Percentiles rank a stretch among this genome's conserved stretches.
These are phyloP conservation scores for Netelia inedita DNA, from an alignment of 2,888 invertebrate genomes.

Conservation along the genomic window DNA sequence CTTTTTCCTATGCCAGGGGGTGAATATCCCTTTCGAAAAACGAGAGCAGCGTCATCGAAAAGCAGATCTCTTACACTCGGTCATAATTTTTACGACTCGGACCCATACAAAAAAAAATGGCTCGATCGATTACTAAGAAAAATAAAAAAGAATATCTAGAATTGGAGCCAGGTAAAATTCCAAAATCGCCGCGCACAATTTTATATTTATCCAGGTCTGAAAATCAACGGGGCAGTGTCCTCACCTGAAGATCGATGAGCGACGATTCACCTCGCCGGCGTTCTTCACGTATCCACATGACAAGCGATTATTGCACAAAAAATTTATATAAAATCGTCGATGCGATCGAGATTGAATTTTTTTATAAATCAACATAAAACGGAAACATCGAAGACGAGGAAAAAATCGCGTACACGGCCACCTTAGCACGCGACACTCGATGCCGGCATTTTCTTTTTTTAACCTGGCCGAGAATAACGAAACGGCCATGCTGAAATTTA, in stretches of 20 bases:
- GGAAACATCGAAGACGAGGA: not conserved
- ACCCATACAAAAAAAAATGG: not conserved
- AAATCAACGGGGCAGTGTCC: not conserved
- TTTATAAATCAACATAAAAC: slow-evolving; percentile 7
- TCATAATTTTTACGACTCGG: slow-evolving; percentile 25
- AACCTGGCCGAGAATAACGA: not conserved
- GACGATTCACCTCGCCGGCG: slow-evolving; percentile 41
- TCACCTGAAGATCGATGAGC: slow-evolving; percentile 60
- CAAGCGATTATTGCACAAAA: slow-evolving; percentile 54
- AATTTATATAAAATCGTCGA: slow-evolving; percentile 10
- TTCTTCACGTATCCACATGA: slow-evolving; percentile 75
- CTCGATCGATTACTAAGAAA: not conserved
- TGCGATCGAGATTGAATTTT: not conserved
- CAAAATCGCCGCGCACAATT: too few species aligned
- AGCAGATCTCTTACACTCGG: slow-evolving; percentile 9
- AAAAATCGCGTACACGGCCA: slow-evolving; percentile 35
- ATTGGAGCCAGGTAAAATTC: too few species aligned
- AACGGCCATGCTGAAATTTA: slow-evolving; percentile 1
- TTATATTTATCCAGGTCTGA: too few species aligned
- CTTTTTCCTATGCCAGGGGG: slow-evolving; percentile 18
- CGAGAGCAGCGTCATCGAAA: slow-evolving; percentile 16
- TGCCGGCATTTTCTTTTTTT: slow-evolving; percentile 1
- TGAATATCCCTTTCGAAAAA: slow-evolving; percentile 17
- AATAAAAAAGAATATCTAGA: too few species aligned
- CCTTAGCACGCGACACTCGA: slow-evolving; percentile 32